Percentiles rank a stretch among this genome's conserved stretches.
phyloP scores from a whole-genome alignment of 1,140 invertebrate species.

The Aphidius gifuensis region DNA sequence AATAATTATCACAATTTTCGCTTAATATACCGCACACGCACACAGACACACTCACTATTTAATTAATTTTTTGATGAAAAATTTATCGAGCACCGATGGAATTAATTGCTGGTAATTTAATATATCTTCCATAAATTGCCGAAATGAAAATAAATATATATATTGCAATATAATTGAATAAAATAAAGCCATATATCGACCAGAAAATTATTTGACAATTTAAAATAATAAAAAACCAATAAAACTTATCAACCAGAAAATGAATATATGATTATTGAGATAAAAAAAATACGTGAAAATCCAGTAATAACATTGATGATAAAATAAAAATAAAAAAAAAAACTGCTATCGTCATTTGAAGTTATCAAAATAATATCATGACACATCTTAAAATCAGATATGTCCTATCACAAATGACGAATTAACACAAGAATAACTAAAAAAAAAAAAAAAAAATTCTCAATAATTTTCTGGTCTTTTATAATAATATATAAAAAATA shows the following conservation, averaged over 20 bases:
- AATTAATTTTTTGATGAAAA: neutral
- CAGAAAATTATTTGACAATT: too few relatives aligned
- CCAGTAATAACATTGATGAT: neutral
- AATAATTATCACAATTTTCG: conserved; percentile 49
- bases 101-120: neutral
- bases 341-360: neutral
- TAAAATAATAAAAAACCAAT: too few relatives aligned
- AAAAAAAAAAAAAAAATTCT: too few relatives aligned
- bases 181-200: too few relatives aligned
- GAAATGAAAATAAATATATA: neutral
- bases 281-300: conserved; percentile 6
- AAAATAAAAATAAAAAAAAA: conserved; percentile 1
- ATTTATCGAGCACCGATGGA: conserved; percentile 16
- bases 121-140: neutral
- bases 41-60: too few relatives aligned
- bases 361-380: conserved; percentile 3
- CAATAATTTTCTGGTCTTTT: too few relatives aligned
- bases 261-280: too few relatives aligned
- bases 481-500: conserved; percentile 6
- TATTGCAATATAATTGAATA: too few relatives aligned
- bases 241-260: too few relatives aligned
- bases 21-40: conserved; percentile 15
- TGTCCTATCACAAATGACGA: conserved; percentile 10
- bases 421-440: neutral
- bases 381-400: conserved; percentile 6